Conservation (phyloP, 2,113 vertebrate species). For the Xiphias gladius region DNA sequence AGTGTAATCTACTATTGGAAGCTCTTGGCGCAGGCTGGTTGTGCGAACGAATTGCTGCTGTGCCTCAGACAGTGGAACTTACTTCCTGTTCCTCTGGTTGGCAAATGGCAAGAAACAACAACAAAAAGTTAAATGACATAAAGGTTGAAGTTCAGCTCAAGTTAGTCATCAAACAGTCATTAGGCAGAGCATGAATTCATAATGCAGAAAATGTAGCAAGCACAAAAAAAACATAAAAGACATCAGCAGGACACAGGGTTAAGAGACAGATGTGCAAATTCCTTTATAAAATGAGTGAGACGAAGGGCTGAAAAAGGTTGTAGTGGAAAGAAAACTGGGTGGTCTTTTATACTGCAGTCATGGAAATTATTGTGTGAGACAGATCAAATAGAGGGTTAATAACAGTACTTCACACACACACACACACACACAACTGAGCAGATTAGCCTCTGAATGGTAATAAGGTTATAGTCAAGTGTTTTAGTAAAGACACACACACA, state of each 20-base stretch:
- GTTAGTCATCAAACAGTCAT: neutral
- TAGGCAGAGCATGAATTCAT: neutral
- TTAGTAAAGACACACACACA: slow-evolving; percentile 72
- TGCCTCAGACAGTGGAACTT: slow-evolving; percentile 74
- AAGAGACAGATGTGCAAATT: neutral
- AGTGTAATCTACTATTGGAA: slow-evolving; percentile 74
- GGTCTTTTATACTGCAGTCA: slow-evolving; percentile 87
- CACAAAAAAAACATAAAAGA: neutral
- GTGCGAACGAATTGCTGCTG: slow-evolving; percentile 77
- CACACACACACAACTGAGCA: slow-evolving; percentile 73
- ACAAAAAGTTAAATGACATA: slow-evolving; percentile 45
- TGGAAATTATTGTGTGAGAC: slow-evolving; percentile 87
- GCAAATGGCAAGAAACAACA: slow-evolving; percentile 84
- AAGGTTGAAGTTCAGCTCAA: neutral
- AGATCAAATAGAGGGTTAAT: slow-evolving; percentile 91
- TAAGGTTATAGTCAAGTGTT: slow-evolving; percentile 67
- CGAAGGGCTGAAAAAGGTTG: slow-evolving; percentile 25
- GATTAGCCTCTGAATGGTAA: slow-evolving; percentile 63
- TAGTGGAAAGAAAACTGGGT: slow-evolving; percentile 64
- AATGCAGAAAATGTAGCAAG: neutral
- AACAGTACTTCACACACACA: slow-evolving; percentile 83
- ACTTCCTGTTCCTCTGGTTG: slow-evolving; percentile 77
- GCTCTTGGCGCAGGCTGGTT: slow-evolving; percentile 74
- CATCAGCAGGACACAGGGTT: neutral
- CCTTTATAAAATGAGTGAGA: neutral